Evolutionary conservation across 2,888 invertebrate species (phyloP), one percentile per base, ranked within the genome.

Genomic region (Acronicta psi): DNA sequence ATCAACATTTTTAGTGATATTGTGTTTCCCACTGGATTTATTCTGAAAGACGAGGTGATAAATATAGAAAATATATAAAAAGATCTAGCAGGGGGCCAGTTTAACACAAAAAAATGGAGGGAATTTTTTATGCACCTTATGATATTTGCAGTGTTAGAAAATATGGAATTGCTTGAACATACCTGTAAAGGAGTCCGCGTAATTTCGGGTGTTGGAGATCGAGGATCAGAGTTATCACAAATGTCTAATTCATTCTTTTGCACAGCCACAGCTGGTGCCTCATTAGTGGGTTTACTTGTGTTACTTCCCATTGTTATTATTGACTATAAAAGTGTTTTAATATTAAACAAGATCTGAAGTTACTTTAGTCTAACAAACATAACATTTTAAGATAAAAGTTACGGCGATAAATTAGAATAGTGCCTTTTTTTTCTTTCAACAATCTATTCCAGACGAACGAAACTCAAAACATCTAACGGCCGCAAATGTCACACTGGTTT

Each of bases 121-220:
- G 67, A 72, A 67, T 53, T 51, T 20, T 42, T 49, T 16, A 13
- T 58, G n/a, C 9, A 37, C 16, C 11, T 41, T 40, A 36, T 9
- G 42, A 54, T 47, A 47, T 4, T n/a, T n/a, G n/a, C 34, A 6
- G 7, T 34, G 5, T 34, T 34, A 34, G 9, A 11, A 13, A 37
- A 2, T 1, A 14, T 10, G 13, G 8, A 44, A 38, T 34, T 16
- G 11, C 7, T 2, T 31, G 51, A 57, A 80, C 78, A 81, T 90
- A 95, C 95, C 89, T 95, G 94, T 71, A 96, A 85, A 40, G 95
- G 95, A 46, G 95, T 96, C 60, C 96, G 86, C 59, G 90, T 83
- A 71, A 96, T 95, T 82, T 95, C 94, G 50, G 93, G 91, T 81
- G 95, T 95, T 25, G 95, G 95, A 55, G 95, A 96, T 78, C 95